Evolutionary conservation across 37 sponge, comb jelly and placozoan genomes (phyloP), one percentile per base, ranked within the genome.

Genomic region (Bolinopsis microptera): DNA sequence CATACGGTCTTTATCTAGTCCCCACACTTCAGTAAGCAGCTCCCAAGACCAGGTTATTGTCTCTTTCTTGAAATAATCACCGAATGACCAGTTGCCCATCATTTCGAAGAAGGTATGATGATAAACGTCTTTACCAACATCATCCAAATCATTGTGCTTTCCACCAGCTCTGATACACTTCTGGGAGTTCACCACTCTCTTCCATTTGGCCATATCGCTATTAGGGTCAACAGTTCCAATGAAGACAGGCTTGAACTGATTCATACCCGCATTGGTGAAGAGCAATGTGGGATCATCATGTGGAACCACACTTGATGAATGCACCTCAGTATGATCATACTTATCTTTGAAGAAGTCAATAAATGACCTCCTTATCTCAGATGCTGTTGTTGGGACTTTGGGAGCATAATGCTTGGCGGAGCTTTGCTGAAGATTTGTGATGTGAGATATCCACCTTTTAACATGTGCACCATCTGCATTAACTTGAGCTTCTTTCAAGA

Each of bases 101-200:
- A 99, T 99, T 75, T 99, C 99, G 93, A 99, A 99, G 95, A 99
- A 99, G 32, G 99, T 99, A 94, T 99, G 99, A 74, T 99, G 99
- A 68, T 99, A 99, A 26, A 94, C 95, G 93, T 99, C 99, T 69
- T 99, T 99, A 0, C 99, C 99, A 25, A 99, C 99, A 93, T 99
- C 99, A 93, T 97, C 99, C 68, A 99, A 92, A 69, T 99, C 99
- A 94, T 99, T 99, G 93, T 99, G 99, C 94, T 99, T 99, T 5
- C 99, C 99, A 21, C 99, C 99, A 68, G 99, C 99, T 16, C 99
- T 93, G 28, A 99, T 97, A 69, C 99, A 99, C 95, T 99, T 99
- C 95, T 99, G 99, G 76, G 95, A 95, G 95, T 99, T 99, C 37
- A 95, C 99, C n/a, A 95, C 98, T 36, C 98, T 90, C 38, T 35